Percentiles rank a stretch among this genome's conserved stretches.
These are phyloP conservation scores for Sebastes matsubarae DNA, from an alignment of 2,797 vertebrate species.

Conservation along the genomic window DNA sequence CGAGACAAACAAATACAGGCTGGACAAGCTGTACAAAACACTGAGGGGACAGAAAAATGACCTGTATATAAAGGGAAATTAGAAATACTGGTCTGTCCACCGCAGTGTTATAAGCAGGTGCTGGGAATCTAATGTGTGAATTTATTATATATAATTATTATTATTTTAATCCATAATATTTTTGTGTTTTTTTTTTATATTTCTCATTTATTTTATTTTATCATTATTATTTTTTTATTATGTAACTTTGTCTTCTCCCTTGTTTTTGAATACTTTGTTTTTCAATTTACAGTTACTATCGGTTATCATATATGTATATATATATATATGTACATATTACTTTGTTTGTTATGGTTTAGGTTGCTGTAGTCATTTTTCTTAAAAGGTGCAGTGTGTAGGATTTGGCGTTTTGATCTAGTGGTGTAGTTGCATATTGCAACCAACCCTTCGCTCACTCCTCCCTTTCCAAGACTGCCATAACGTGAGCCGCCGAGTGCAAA, in stretches of 20 bases:
- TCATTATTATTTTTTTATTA: background rate
- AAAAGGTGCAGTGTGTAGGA: no score
- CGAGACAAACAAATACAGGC: background rate
- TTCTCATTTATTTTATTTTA: no score
- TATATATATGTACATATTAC: no score
- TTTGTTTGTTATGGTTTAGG: no score
- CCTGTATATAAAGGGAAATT: background rate
- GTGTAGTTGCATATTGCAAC: no score
- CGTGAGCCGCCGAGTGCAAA: no score
- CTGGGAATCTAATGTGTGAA: background rate
- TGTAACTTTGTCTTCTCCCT: background rate
- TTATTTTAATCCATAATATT: background rate
- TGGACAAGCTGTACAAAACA: background rate
- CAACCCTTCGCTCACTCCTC: no score
- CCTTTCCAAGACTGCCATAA: no score
- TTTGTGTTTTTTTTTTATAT: no score
- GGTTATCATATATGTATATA: no score
- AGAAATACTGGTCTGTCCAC: background rate
- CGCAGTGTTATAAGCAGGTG: background rate
- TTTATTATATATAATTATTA: background rate
- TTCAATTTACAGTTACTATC: background rate
- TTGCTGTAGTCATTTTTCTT: no score
- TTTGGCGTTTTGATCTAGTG: no score
- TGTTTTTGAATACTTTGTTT: background rate
- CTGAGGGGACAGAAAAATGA: background rate